phyloP scores from a whole-genome alignment of 2,888 invertebrate species.

The Boloria euphrosyne region DNA sequence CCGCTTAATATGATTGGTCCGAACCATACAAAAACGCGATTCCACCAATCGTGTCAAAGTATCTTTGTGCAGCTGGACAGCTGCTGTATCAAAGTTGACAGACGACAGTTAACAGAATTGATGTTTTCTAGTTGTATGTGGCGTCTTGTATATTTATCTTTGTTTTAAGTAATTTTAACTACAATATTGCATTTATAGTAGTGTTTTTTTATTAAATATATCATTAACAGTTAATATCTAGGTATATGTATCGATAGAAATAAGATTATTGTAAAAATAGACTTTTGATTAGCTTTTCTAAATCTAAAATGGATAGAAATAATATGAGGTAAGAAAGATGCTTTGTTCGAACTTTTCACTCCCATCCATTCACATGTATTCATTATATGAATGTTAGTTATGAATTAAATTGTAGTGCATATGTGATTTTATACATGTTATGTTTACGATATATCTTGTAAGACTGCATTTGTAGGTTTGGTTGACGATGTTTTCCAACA shows the following conservation, averaged over 20 bases:
- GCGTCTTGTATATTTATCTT: constrained; percentile 72
- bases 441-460: background rate
- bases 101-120: constrained; percentile 32
- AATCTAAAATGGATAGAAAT: constrained; percentile 44
- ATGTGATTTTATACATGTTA: background rate
- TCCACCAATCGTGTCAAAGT: constrained; percentile 21
- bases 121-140: constrained; percentile 48
- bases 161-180: constrained; percentile 57
- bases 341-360: constrained; percentile 54
- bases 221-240: constrained; percentile 48
- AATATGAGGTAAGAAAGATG: constrained; percentile 70
- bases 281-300: constrained; percentile 27
- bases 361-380: constrained; percentile 49
- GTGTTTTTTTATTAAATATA: constrained; percentile 48
- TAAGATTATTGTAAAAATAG: constrained; percentile 56
- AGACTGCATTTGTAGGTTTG: background rate
- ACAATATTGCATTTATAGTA: constrained; percentile 56
- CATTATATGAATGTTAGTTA: constrained; percentile 14
- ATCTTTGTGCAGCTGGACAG: constrained; percentile 22
- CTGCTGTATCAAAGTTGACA: constrained; percentile 31
- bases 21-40: constrained; percentile 6
- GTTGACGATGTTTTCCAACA: constrained; percentile 2
- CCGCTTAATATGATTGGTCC: constrained; percentile 19
- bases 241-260: constrained; percentile 46
- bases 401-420: background rate